These are phyloP conservation scores for Sussaba pulchella DNA, from an alignment of 2,888 invertebrate species.

Conservation along the genomic window DNA sequence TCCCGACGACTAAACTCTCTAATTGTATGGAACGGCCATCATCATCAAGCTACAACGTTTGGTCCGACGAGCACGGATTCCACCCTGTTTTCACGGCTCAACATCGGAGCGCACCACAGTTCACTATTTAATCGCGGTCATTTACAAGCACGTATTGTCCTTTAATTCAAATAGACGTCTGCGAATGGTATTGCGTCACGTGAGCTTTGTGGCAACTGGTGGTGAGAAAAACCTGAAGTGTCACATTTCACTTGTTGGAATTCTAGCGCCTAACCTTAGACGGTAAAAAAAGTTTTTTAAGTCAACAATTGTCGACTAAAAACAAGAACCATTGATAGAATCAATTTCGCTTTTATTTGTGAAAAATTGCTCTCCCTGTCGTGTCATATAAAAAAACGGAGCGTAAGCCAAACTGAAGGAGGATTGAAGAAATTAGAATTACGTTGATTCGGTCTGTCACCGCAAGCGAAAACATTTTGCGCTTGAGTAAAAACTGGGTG, in stretches of 20 bases:
- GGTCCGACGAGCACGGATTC: constrained; percentile 37
- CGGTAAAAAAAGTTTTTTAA: too few relatives aligned
- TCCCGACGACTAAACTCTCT: constrained; percentile 40
- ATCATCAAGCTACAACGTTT: constrained; percentile 5
- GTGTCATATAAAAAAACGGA: not conserved
- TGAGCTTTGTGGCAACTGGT: too few relatives aligned
- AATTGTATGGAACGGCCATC: constrained; percentile 54
- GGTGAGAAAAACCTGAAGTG: too few relatives aligned
- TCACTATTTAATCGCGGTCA: not conserved
- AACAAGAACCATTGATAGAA: too few relatives aligned
- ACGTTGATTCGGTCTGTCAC: not conserved
- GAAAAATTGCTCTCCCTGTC: too few relatives aligned
- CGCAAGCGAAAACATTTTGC: constrained; percentile 13
- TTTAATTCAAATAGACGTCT: not conserved
- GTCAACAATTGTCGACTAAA: too few relatives aligned
- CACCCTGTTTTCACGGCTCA: constrained; percentile 11
- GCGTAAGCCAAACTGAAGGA: not conserved
- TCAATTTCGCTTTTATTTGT: too few relatives aligned
- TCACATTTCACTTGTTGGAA: too few relatives aligned
- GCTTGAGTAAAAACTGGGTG: not conserved
- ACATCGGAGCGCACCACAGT: constrained; percentile 6
- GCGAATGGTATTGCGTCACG: not conserved
- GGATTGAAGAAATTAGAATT: constrained; percentile 19
- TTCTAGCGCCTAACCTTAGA: too few relatives aligned
- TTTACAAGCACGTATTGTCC: not conserved